Evolutionary conservation across 1,140 invertebrate species (phyloP).

Genomic region (Drosophila pectinifera): DNA sequence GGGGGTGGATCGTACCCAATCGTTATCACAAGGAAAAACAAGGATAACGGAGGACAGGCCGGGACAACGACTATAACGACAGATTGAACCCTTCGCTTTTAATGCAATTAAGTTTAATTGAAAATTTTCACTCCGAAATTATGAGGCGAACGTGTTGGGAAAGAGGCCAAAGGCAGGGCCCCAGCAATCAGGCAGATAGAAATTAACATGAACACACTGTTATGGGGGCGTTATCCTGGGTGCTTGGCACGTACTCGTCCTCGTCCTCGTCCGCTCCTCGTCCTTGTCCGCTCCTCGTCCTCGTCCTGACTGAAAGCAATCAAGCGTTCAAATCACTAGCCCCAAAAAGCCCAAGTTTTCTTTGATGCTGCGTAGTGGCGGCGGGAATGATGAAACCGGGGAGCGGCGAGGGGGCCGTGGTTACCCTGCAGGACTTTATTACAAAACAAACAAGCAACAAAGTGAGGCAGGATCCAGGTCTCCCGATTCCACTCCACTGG

Average conservation of each 20-base stretch:
- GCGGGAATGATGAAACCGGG: slow-evolving; percentile 24
- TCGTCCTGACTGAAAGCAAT: slow-evolving; percentile 67
- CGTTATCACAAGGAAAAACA: slow-evolving; percentile 35
- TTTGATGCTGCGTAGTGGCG: slow-evolving; percentile 63
- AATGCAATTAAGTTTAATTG: slow-evolving; percentile 84
- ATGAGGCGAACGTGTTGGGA: slow-evolving; percentile 75
- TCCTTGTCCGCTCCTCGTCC: neutral
- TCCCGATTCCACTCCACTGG: slow-evolving; percentile 20
- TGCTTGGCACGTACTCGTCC: slow-evolving; percentile 72
- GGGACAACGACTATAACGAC: slow-evolving; percentile 65
- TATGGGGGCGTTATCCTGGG: slow-evolving; percentile 45
- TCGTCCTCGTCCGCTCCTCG: slow-evolving; percentile 1
- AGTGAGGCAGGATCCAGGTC: slow-evolving; percentile 27
- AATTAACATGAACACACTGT: slow-evolving; percentile 77
- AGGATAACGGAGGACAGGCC: slow-evolving; percentile 26
- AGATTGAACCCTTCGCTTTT: slow-evolving; percentile 84
- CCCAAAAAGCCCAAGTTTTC: slow-evolving; percentile 77
- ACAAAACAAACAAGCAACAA: slow-evolving; percentile 73
- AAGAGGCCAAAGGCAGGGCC: slow-evolving; percentile 28
- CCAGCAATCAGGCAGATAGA: slow-evolving; percentile 76
- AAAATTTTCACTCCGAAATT: slow-evolving; percentile 83
- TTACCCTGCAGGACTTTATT: slow-evolving; percentile 69
- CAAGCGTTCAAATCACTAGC: slow-evolving; percentile 81
- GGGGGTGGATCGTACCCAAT: slow-evolving; percentile 8
- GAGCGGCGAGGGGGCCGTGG: slow-evolving; percentile 10